A percentile compares a stretch with the other conserved stretches of the same genome.
phyloP scores from a whole-genome alignment of 2,888 invertebrate species.

The Dasypolia templi region DNA sequence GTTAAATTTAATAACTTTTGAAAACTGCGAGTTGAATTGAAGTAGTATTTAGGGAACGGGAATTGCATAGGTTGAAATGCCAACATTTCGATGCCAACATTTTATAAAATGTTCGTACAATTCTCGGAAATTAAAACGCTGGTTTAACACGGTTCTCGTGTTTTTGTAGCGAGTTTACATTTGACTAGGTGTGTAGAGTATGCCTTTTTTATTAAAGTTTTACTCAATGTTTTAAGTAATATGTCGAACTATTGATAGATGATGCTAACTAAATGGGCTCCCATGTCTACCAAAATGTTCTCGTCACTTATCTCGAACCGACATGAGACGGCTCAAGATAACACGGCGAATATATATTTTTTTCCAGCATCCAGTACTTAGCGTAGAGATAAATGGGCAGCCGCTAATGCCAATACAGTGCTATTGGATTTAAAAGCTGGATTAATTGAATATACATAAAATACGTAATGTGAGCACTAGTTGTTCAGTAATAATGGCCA shows the following conservation, averaged over 20 bases:
- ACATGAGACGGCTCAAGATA: too few relatives aligned
- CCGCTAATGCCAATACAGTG: too few relatives aligned
- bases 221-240: not conserved
- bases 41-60: constrained; percentile 26
- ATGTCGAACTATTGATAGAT: not conserved
- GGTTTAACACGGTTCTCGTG: constrained; percentile 2
- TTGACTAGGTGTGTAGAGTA: not conserved
- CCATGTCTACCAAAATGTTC: too few relatives aligned
- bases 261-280: not conserved
- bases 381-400: too few relatives aligned
- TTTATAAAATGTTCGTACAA: constrained; percentile 19
- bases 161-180: constrained; percentile 1
- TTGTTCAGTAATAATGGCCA: too few relatives aligned
- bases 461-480: too few relatives aligned
- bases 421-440: too few relatives aligned
- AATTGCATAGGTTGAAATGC: constrained; percentile 12
- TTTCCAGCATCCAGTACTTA: too few relatives aligned
- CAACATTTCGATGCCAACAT: constrained; percentile 18
- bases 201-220: not conserved
- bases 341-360: too few relatives aligned
- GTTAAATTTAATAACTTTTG: constrained; percentile 63
- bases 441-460: too few relatives aligned
- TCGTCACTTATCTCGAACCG: too few relatives aligned
- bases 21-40: constrained; percentile 39
- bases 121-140: constrained; percentile 9